Percentiles rank a stretch among this genome's conserved stretches.
Evolutionary conservation across 2,113 vertebrate genomes (phyloP).

Genomic region (Amblyornis subalaris): DNA sequence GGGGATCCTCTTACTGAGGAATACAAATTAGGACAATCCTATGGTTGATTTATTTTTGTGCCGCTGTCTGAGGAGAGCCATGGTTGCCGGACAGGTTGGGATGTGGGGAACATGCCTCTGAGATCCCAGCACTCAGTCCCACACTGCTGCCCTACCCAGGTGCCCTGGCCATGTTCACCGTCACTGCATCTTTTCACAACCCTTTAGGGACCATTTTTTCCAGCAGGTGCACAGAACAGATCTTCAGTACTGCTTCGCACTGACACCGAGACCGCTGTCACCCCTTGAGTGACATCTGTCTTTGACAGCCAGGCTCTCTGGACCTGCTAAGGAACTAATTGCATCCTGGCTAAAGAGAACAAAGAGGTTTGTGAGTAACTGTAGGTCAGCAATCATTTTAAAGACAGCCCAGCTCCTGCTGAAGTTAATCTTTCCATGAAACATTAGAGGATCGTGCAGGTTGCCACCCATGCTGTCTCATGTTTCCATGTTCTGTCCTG

Average conservation of each 20-base stretch:
- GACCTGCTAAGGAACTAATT: not conserved
- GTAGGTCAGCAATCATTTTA: not conserved
- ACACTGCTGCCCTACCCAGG: fast-evolving
- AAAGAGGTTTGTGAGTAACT: not conserved
- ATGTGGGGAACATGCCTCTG: fast-evolving
- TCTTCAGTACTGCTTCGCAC: fast-evolving
- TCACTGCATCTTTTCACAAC: not conserved
- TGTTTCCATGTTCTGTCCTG: not conserved
- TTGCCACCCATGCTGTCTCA: not conserved
- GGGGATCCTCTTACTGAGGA: not conserved
- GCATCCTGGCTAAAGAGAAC: not conserved
- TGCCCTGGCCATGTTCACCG: fast-evolving
- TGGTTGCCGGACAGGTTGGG: not conserved
- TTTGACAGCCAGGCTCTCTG: fast-evolving
- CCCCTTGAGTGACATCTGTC: not conserved
- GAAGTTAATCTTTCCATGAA: not conserved
- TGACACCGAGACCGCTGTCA: not conserved
- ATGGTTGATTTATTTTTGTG: not conserved
- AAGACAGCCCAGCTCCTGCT: not conserved
- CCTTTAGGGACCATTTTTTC: not conserved
- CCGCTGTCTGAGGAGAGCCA: not conserved
- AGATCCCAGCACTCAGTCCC: fast-evolving
- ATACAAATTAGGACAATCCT: not conserved
- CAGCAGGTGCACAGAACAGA: not conserved
- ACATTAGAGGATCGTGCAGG: not conserved